phyloP scores from a whole-genome alignment of 2,797 vertebrate species.

The Melanotaenia nigrans region DNA sequence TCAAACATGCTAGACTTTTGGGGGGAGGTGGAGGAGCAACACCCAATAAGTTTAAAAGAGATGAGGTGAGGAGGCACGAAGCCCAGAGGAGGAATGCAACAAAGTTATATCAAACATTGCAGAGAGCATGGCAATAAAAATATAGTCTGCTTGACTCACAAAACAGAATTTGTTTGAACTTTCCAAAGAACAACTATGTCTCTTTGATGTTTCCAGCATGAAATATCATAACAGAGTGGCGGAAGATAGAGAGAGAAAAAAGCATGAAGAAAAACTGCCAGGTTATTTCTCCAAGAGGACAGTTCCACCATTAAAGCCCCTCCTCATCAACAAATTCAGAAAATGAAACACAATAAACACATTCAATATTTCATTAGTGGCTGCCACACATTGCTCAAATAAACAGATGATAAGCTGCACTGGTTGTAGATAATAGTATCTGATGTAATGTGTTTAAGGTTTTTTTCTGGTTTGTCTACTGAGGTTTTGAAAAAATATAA shows the following conservation, averaged over 20 bases:
- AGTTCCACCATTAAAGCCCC: not conserved
- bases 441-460: too few relatives aligned
- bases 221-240: not conserved
- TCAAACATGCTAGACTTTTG: not conserved
- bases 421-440: not conserved
- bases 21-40: not conserved
- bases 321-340: not conserved
- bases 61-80: not conserved
- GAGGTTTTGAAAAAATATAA: too few relatives aligned
- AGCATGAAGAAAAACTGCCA: not conserved
- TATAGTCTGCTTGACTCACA: not conserved
- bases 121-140: not conserved
- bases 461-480: too few relatives aligned
- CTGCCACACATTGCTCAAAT: not conserved
- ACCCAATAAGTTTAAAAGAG: not conserved
- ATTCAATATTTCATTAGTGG: not conserved
- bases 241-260: not conserved
- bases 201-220: not conserved
- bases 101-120: not conserved
- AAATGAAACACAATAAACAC: not conserved
- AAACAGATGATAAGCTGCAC: not conserved
- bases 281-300: not conserved
- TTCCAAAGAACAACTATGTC: not conserved
- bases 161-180: not conserved
- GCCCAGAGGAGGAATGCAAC: not conserved